Evolutionary conservation across 2,113 vertebrate genomes (phyloP).

Genomic region (Dendropsophus ebraccatus): DNA sequence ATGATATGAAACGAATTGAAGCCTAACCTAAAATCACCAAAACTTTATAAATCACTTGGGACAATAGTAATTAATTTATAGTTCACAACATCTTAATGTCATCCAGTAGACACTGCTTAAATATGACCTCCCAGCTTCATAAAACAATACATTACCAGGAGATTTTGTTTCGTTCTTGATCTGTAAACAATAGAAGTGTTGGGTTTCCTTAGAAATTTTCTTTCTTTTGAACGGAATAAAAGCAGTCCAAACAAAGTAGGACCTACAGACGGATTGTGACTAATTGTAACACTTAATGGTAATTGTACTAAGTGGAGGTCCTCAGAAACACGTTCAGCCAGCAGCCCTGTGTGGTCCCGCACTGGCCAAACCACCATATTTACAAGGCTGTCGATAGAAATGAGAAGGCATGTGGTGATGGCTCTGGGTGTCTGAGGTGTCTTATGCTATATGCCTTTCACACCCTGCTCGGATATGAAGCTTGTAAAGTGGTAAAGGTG

Average conservation of each 20-base stretch:
- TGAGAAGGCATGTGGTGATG: conserved; percentile 10
- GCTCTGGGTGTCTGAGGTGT: neutral
- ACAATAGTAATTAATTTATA: neutral
- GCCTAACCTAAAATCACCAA: neutral
- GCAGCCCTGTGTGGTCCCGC: conserved; percentile 33
- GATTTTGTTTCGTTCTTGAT: neutral
- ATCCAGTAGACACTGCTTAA: neutral
- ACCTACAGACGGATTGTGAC: neutral
- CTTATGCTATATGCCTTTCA: neutral
- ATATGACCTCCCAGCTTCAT: neutral
- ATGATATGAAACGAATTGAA: neutral
- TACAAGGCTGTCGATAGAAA: conserved; percentile 36
- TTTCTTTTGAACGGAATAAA: neutral
- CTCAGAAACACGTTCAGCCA: conserved; percentile 15
- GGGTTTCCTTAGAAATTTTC: neutral
- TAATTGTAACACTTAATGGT: conserved; percentile 28
- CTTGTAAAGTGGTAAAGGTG: conserved; percentile 5
- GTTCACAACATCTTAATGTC: neutral
- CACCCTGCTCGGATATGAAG: neutral
- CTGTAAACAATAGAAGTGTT: conserved; percentile 22
- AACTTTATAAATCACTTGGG: neutral
- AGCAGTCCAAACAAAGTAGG: conserved; percentile 16
- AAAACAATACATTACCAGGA: neutral
- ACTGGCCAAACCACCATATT: conserved; percentile 39
- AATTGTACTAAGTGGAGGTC: conserved; percentile 35